Percentiles rank a stretch among this genome's conserved stretches.
These are phyloP conservation scores for Lota lota DNA, from an alignment of 2,113 vertebrate species.

Conservation along the genomic window DNA sequence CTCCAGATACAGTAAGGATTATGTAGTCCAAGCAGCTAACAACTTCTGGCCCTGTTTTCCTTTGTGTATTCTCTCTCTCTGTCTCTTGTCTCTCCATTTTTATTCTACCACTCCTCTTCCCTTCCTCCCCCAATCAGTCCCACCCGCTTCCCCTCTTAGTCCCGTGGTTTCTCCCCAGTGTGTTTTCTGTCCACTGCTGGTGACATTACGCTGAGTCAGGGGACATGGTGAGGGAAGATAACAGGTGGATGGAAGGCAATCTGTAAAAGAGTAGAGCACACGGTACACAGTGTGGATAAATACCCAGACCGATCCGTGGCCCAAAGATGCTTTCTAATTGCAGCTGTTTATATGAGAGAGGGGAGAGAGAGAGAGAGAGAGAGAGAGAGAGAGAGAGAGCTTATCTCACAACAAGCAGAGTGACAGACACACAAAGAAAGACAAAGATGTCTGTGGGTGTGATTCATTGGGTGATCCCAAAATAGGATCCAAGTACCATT, in stretches of 20 bases:
- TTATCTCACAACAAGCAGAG: not conserved
- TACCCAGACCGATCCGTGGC: no score
- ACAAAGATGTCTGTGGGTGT: not conserved
- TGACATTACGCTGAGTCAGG: not conserved
- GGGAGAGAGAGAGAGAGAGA: no score
- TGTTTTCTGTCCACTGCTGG: conserved; percentile 2
- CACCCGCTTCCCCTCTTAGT: not conserved
- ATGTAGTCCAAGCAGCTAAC: conserved; percentile 3
- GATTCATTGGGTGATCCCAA: conserved; percentile 8
- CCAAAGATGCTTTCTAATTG: no score
- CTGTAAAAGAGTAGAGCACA: no score
- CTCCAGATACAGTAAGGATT: conserved; percentile 5
- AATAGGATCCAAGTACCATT: not conserved
- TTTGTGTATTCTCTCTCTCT: no score
- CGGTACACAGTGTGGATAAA: no score
- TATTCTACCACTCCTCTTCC: not conserved
- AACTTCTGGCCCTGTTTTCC: not conserved
- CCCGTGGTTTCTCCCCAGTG: not conserved
- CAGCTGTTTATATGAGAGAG: no score
- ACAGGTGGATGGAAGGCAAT: no score
- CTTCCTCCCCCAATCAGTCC: not conserved
- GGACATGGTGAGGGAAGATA: no score
- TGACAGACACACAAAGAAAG: conserved; percentile 6
- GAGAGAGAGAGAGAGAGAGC: not conserved
- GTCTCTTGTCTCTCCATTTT: not conserved